These are phyloP conservation scores for Macrosteles quadrilineatus DNA, from an alignment of 1,140 invertebrate species.

Conservation along the genomic window DNA sequence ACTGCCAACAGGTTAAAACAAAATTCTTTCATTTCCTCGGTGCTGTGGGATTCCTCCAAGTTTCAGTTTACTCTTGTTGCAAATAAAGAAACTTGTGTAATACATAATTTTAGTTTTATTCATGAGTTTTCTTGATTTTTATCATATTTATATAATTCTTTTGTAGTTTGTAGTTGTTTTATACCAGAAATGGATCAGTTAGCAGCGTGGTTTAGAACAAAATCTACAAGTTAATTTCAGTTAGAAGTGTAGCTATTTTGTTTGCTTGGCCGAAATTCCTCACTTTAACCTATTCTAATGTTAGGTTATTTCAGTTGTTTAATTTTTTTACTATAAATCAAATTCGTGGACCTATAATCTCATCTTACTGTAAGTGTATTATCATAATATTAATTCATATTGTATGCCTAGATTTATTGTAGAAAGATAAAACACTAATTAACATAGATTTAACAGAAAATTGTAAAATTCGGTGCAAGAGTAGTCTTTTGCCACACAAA, in stretches of 20 bases:
- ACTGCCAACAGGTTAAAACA: constrained; percentile 12
- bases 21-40: background rate
- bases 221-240: background rate
- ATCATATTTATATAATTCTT: constrained; percentile 15
- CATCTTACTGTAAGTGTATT: constrained; percentile 34
- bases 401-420: constrained; percentile 34
- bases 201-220: constrained; percentile 15
- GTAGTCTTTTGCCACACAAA: constrained; percentile 38
- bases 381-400: constrained; percentile 34
- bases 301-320: constrained; percentile 8
- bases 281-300: background rate
- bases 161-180: constrained; percentile 22
- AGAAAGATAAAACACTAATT: constrained; percentile 28
- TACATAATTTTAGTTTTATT: constrained; percentile 20
- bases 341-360: constrained; percentile 30
- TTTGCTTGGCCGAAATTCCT: background rate
- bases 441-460: constrained; percentile 35
- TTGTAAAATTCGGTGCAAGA: constrained; percentile 42
- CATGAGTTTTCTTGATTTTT: constrained; percentile 7
- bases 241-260: background rate
- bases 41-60: constrained; percentile 15
- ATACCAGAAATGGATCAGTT: constrained; percentile 9
- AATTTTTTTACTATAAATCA: constrained; percentile 14
- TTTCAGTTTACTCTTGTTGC: background rate
- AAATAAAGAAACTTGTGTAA: background rate